Evolutionary conservation across 92 coral and sea anemone species (phyloP), one percentile per base, ranked within the genome.

Genomic region (Palythoa grandiflora): DNA sequence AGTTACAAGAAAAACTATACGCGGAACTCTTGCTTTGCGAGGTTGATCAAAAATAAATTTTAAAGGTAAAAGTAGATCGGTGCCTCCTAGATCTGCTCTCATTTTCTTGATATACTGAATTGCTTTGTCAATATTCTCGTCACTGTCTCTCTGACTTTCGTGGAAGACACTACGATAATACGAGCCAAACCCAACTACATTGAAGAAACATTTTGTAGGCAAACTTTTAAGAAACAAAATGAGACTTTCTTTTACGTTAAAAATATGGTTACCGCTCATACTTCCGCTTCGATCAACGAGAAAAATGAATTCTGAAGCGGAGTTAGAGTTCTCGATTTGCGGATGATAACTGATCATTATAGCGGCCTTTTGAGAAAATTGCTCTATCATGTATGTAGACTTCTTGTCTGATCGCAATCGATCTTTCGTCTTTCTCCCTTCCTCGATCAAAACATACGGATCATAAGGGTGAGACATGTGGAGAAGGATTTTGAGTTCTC

Each of bases 251-350:
- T 92, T 96, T 88, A 93, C 98, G 66, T 90, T 94, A 38, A 94
- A 96, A n/a, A 96, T 96, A 84, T 96, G 99, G 36, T 87, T 91
- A 2, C 99, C 99, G 61, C 96, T 96, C 99, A 96, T 96, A 37
- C 98, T 95, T 36, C 99, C 99, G 85, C 99, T 97, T 12, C 99
- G 96, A 80, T 97, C 99, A 9, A 97, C 98, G 10, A 97, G 93
- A 72, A 97, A 97, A 20, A 95, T 89, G 73, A 90, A 97, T 68
- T 97, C 99, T 16, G 90, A 86, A 1, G 59, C 61, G 10, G 93
- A 92, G 74, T 84, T 53, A 6, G 55, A 59, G 73, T 86, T 91
- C 68, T 87, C 86, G 39, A 95, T 89, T 78, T 89, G 88, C 8
- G 99, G 98, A 6, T 96, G 85, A 68, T 92, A 95, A 76, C 94